A percentile compares a stretch with the other conserved stretches of the same genome.
These are phyloP conservation scores for Lordiphosa collinella DNA, from an alignment of 1,140 invertebrate genomes.

Conservation along the genomic window DNA sequence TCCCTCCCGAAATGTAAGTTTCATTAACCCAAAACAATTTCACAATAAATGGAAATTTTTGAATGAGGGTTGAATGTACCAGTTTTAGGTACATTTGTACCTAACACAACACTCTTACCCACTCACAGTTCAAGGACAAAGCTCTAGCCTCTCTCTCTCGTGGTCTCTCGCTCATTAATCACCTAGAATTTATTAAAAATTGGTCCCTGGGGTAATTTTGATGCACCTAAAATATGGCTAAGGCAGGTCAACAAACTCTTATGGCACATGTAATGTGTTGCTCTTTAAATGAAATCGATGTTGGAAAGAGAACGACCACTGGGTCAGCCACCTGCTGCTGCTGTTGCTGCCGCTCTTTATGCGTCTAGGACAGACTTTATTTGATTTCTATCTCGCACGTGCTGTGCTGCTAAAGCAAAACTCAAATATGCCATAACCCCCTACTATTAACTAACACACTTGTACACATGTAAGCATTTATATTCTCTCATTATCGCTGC, in stretches of 20 bases:
- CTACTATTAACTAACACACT: no score
- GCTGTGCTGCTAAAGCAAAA: neutral
- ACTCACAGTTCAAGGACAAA: constrained; percentile 40
- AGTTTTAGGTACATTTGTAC: neutral
- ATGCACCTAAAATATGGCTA: neutral
- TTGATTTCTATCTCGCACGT: constrained; percentile 6
- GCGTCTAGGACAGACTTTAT: constrained; percentile 3
- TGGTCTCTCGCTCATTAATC: neutral
- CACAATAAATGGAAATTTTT: constrained; percentile 34
- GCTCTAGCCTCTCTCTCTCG: constrained; percentile 15
- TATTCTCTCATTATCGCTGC: no score
- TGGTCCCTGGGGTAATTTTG: neutral
- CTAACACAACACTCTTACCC: neutral
- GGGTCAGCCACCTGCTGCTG: neutral
- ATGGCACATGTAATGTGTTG: no score
- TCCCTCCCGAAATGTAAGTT: constrained; percentile 28
- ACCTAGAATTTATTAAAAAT: neutral
- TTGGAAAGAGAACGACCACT: no score
- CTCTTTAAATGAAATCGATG: no score
- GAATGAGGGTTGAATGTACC: constrained; percentile 35
- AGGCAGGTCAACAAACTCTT: no score
- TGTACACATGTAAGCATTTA: no score
- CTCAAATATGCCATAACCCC: neutral
- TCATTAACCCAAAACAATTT: constrained; percentile 54
- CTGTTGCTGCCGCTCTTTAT: neutral